Conservation (phyloP, 2,888 invertebrate species). For the Periphyllus acericola region DNA sequence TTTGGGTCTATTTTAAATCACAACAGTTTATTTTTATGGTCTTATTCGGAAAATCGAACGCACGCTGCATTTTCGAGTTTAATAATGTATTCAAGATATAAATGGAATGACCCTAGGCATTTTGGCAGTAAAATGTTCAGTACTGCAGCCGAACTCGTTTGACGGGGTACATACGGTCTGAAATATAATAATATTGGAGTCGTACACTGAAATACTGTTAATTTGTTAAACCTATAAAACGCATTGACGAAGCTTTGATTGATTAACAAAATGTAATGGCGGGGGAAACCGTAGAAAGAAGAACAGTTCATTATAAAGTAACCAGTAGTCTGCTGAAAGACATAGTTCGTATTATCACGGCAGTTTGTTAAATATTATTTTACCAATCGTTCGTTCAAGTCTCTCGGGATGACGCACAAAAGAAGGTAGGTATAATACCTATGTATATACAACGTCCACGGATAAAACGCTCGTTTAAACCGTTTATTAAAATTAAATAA, state of each 20-base stretch:
- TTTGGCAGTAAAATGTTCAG: background rate
- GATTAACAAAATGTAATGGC: conserved; percentile 28
- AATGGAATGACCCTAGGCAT: conserved; percentile 14
- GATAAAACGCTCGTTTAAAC: too few species aligned
- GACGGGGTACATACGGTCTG: background rate
- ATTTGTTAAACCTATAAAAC: conserved; percentile 10
- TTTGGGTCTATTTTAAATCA: too few species aligned
- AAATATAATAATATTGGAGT: conserved; percentile 1
- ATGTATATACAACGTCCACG: background rate
- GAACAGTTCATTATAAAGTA: conserved; percentile 44
- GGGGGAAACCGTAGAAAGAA: conserved; percentile 48
- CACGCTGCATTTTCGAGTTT: too few species aligned
- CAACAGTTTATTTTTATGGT: too few species aligned
- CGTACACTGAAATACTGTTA: background rate
- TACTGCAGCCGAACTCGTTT: background rate
- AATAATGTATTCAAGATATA: background rate
- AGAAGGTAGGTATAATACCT: conserved; percentile 22
- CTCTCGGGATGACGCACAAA: conserved; percentile 19
- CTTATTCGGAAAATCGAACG: too few species aligned
- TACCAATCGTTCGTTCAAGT: conserved; percentile 36
- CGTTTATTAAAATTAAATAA: background rate
- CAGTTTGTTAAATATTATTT: conserved; percentile 35
- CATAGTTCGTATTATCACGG: conserved; percentile 48
- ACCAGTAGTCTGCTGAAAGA: conserved; percentile 50
- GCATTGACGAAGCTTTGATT: conserved; percentile 28